Evolutionary conservation across 1,140 invertebrate species (phyloP).

Genomic region (Eurytemora carolleeae): DNA sequence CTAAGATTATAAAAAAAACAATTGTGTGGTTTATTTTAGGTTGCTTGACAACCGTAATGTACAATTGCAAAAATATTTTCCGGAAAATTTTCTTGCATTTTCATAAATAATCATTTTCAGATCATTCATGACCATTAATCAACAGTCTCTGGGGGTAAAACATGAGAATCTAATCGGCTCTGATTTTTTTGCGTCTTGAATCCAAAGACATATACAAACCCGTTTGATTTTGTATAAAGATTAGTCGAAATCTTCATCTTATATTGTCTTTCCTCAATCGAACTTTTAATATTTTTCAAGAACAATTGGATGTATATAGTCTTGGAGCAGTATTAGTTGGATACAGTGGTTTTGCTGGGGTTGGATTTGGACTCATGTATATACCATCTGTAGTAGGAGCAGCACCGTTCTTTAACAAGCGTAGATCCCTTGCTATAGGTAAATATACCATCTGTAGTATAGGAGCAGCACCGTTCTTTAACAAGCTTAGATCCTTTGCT

Average conservation of each 20-base stretch:
- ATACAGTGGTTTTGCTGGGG: not conserved
- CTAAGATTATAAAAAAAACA: too few relatives aligned
- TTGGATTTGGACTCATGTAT: not conserved
- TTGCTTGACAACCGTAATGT: too few relatives aligned
- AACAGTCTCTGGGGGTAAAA: too few relatives aligned
- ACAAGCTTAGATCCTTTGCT: not conserved
- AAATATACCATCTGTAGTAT: not conserved
- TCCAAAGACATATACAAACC: not conserved
- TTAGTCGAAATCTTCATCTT: not conserved
- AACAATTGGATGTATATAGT: too few relatives aligned
- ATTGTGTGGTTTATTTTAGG: too few relatives aligned
- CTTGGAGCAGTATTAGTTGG: not conserved
- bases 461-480: not conserved
- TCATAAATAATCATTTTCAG: not conserved
- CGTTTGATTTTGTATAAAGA: not conserved
- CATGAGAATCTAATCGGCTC: too few relatives aligned
- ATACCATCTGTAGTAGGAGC: not conserved
- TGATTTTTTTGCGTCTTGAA: not conserved
- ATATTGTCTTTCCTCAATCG: not conserved
- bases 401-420: not conserved
- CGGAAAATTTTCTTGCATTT: not conserved
- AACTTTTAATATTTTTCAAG: too few relatives aligned
- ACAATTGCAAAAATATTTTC: too few relatives aligned
- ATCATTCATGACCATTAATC: too few relatives aligned
- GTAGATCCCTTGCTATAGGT: not conserved